Conservation (phyloP, 1,140 invertebrate species). For the Trissolcus basalis region DNA sequence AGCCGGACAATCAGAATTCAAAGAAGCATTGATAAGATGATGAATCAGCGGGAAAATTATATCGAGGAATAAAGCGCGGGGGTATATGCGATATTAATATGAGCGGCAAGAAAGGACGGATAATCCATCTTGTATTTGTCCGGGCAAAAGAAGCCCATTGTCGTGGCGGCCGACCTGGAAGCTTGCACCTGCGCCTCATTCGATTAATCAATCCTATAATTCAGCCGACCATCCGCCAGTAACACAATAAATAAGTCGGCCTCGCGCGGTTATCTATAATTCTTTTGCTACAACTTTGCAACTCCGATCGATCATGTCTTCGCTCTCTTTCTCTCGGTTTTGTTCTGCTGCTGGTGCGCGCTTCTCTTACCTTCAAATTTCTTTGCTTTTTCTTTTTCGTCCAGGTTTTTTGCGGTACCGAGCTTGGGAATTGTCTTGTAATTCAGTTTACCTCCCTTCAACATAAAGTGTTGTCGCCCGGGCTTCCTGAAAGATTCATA, state of each 20-base stretch:
- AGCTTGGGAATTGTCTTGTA: constrained; percentile 3
- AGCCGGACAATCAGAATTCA: constrained; percentile 6
- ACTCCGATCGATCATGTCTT: constrained; percentile 51
- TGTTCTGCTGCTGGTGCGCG: constrained; percentile 10
- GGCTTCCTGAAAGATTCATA: constrained; percentile 22
- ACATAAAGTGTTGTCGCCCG: constrained; percentile 13
- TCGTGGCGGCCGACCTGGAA: constrained; percentile 13
- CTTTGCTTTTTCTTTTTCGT: constrained; percentile 8
- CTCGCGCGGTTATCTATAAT: constrained; percentile 33
- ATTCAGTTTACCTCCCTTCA: constrained; percentile 17
- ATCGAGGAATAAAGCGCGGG: constrained; percentile 25
- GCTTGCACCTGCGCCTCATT: constrained; percentile 38
- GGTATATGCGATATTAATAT: constrained; percentile 22
- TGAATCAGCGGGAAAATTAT: constrained; percentile 26
- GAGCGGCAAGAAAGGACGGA: constrained; percentile 28
- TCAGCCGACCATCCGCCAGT: constrained; percentile 27
- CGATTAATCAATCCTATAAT: constrained; percentile 57
- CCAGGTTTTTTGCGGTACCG: not conserved
- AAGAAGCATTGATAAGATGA: constrained; percentile 24
- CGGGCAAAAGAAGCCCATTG: constrained; percentile 29
- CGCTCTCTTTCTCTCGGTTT: constrained; percentile 1
- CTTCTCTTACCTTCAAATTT: not conserved
- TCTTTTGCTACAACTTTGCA: constrained; percentile 42
- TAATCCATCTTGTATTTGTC: constrained; percentile 46
- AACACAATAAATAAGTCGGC: constrained; percentile 37